These are phyloP conservation scores for Pristionchus exspectatus DNA, from an alignment of 2,888 invertebrate genomes.

Conservation along the genomic window DNA sequence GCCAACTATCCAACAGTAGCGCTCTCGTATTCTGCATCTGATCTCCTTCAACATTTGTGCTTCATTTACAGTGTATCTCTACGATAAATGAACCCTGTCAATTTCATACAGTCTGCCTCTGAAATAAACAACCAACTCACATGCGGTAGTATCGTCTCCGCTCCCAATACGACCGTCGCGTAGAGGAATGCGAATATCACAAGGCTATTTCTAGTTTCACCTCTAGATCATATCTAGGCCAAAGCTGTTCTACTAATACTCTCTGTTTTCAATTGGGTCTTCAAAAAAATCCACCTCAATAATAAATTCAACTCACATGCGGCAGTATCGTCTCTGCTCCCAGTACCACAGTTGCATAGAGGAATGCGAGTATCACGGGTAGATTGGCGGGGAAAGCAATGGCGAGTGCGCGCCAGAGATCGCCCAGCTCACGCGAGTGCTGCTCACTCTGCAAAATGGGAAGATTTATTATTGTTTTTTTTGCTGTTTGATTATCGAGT, in stretches of 20 bases:
- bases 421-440: constrained; percentile 87
- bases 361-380: constrained; percentile 91
- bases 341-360: constrained; percentile 96
- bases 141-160: constrained; percentile 91
- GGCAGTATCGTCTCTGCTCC: constrained; percentile 94
- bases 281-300: not conserved
- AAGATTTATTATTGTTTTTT: too few relatives aligned
- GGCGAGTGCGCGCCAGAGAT: constrained; percentile 95
- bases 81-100: too few relatives aligned
- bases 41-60: too few relatives aligned
- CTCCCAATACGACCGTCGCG: constrained; percentile 97
- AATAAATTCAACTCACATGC: constrained; percentile 84
- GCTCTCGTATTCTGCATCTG: too few relatives aligned
- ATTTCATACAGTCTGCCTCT: too few relatives aligned
- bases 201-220: not conserved
- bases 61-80: too few relatives aligned
- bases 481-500: not conserved
- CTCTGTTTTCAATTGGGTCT: too few relatives aligned
- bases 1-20: too few relatives aligned
- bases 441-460: constrained; percentile 41
- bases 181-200: constrained; percentile 94
- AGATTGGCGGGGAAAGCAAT: constrained; percentile 97
- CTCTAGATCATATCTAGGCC: not conserved
- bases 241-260: not conserved
- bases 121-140: constrained; percentile 82